phyloP scores from a whole-genome alignment of 37 sponge, comb jelly and placozoan genomes.

The Agelas oroides region DNA sequence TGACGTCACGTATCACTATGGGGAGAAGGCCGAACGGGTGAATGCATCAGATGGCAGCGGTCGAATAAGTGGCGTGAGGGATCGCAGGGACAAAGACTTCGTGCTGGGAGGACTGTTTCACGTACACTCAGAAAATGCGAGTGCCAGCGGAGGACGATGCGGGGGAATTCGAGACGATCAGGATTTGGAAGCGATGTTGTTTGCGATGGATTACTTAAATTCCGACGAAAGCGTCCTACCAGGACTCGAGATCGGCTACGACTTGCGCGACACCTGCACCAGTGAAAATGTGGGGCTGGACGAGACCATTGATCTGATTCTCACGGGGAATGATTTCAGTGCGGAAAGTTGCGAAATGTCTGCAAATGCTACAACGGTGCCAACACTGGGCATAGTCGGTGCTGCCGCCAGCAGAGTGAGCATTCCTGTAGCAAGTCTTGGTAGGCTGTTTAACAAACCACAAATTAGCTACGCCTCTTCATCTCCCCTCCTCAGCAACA shows the following conservation, averaged over 20 bases:
- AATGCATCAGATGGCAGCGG: background rate
- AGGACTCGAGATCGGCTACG: slow-evolving; percentile 65
- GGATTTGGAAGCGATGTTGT: slow-evolving; percentile 79
- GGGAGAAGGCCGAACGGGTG: too few species aligned
- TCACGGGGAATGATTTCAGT: background rate
- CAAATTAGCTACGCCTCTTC: slow-evolving; percentile 80
- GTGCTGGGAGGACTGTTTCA: slow-evolving; percentile 81
- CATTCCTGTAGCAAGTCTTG: slow-evolving; percentile 53
- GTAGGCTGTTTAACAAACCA: slow-evolving; percentile 60
- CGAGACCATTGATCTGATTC: slow-evolving; percentile 56
- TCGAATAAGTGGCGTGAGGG: slow-evolving; percentile 33
- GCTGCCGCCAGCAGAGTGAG: slow-evolving; percentile 64
- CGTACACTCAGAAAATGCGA: slow-evolving; percentile 33
- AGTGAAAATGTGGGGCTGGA: slow-evolving; percentile 54
- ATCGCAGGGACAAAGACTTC: slow-evolving; percentile 38
- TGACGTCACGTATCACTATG: too few species aligned
- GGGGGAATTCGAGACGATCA: slow-evolving; percentile 38
- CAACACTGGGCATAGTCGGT: slow-evolving; percentile 37
- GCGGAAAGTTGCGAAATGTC: background rate
- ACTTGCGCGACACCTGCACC: slow-evolving; percentile 80
- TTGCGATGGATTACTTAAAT: slow-evolving; percentile 72
- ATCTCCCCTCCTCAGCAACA: slow-evolving; percentile 56
- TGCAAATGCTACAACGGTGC: background rate
- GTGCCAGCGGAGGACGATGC: background rate
- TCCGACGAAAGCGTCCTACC: slow-evolving; percentile 42